These are phyloP conservation scores for Liparis tanakae DNA, from an alignment of 2,797 vertebrate species.

Conservation along the genomic window DNA sequence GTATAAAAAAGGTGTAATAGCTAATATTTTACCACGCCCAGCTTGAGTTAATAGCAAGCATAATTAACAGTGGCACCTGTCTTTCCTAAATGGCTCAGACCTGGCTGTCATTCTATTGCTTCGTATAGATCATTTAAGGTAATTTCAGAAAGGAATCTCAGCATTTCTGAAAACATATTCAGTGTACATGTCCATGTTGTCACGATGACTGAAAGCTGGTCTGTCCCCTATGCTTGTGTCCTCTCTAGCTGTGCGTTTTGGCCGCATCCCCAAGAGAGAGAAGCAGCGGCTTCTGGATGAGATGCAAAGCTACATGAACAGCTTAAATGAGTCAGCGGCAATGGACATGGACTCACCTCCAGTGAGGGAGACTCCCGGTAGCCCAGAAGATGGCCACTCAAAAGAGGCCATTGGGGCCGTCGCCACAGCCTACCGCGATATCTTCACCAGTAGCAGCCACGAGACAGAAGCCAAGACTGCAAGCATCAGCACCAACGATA, in stretches of 20 bases:
- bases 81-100: background rate
- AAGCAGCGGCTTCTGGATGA: constrained; percentile 88
- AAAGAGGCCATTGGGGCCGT: constrained; percentile 84
- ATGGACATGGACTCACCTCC: constrained; percentile 75
- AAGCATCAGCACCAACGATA: constrained; percentile 59
- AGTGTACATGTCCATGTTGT: background rate
- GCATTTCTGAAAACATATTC: background rate
- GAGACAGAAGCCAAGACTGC: constrained; percentile 72
- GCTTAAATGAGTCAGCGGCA: constrained; percentile 79
- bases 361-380: constrained; percentile 54
- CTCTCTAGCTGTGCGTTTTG: constrained; percentile 84
- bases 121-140: background rate
- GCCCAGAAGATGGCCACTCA: constrained; percentile 72
- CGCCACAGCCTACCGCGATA: constrained; percentile 83
- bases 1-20: background rate
- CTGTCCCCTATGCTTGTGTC: constrained; percentile 21
- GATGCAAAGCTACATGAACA: constrained; percentile 88
- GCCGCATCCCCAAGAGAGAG: constrained; percentile 87
- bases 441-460: constrained; percentile 77
- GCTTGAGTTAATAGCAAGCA: background rate
- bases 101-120: background rate
- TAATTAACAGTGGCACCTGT: background rate
- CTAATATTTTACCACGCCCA: background rate
- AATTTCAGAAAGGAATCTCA: background rate
- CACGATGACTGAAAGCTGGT: constrained; percentile 15